Evolutionary conservation across 2,113 vertebrate species (phyloP).

Genomic region (Upupa epops): DNA sequence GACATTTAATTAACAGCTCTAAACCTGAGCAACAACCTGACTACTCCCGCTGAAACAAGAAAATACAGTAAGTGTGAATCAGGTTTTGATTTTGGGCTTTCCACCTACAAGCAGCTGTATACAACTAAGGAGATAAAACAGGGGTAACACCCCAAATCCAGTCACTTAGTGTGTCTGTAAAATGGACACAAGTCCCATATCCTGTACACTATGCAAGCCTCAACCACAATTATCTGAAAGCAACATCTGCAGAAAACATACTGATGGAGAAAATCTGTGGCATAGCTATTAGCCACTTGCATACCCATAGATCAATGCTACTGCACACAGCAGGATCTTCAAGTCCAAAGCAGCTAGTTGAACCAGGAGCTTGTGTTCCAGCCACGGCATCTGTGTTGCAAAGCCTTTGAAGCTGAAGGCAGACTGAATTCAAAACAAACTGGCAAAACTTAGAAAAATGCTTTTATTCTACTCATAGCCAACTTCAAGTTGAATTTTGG

Average conservation of each 20-base stretch:
- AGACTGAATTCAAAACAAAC: slow-evolving; percentile 5
- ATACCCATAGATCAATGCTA: background rate
- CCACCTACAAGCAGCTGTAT: background rate
- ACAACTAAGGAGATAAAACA: background rate
- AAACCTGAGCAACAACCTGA: background rate
- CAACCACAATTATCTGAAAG: background rate
- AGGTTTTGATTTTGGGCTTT: background rate
- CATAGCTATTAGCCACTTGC: background rate
- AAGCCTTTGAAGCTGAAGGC: slow-evolving; percentile 4
- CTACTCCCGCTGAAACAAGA: rapidly evolving
- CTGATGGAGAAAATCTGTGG: background rate
- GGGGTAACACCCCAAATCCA: background rate
- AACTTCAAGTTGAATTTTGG: slow-evolving; percentile 26
- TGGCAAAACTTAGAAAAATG: background rate
- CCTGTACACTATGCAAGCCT: background rate
- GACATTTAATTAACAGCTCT: background rate
- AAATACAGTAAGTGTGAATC: background rate
- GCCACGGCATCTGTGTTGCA: background rate
- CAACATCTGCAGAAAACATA: background rate
- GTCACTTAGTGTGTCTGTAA: background rate
- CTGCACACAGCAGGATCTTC: rapidly evolving
- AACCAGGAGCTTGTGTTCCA: background rate
- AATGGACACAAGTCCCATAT: background rate
- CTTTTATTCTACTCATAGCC: background rate
- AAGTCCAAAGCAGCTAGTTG: background rate